Percentiles rank a stretch among this genome's conserved stretches.
These are phyloP conservation scores for Odontophorus gujanensis DNA, from an alignment of 2,113 vertebrate genomes.

Conservation along the genomic window DNA sequence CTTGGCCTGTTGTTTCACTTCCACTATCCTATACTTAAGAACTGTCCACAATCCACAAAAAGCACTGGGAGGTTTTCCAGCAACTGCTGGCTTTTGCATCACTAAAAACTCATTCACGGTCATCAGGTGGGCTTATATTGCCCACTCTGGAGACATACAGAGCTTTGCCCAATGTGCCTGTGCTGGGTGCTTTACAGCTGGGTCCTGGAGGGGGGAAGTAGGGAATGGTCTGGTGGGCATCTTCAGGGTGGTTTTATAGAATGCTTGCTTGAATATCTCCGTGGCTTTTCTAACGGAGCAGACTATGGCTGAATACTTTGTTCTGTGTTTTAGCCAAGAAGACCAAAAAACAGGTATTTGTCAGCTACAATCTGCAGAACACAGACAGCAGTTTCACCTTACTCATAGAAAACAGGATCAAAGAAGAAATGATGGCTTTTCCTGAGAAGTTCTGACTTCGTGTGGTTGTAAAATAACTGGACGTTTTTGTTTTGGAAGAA, in stretches of 20 bases:
- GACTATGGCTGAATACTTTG: background rate
- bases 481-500: slow-evolving; percentile 56
- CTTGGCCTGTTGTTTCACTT: background rate
- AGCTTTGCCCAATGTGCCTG: rapidly evolving
- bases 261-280: background rate
- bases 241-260: background rate
- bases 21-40: background rate
- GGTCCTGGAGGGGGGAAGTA: background rate
- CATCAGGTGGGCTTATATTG: background rate
- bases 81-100: background rate
- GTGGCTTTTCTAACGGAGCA: background rate
- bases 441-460: slow-evolving; percentile 88
- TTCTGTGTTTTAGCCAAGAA: slow-evolving; percentile 88
- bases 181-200: background rate
- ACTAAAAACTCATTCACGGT: background rate
- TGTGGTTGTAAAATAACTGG: background rate
- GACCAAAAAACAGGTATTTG: slow-evolving; percentile 95
- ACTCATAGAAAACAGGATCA: slow-evolving; percentile 93
- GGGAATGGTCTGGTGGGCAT: background rate
- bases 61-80: background rate
- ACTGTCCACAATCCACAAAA: background rate
- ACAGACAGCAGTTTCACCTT: slow-evolving; percentile 85
- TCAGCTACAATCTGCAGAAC: slow-evolving; percentile 91
- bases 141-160: rapidly evolving
- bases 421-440: slow-evolving; percentile 91